A percentile compares a stretch with the other conserved stretches of the same genome.
These are phyloP conservation scores for Pseudococcus viburni DNA, from an alignment of 2,888 invertebrate genomes.

Conservation along the genomic window DNA sequence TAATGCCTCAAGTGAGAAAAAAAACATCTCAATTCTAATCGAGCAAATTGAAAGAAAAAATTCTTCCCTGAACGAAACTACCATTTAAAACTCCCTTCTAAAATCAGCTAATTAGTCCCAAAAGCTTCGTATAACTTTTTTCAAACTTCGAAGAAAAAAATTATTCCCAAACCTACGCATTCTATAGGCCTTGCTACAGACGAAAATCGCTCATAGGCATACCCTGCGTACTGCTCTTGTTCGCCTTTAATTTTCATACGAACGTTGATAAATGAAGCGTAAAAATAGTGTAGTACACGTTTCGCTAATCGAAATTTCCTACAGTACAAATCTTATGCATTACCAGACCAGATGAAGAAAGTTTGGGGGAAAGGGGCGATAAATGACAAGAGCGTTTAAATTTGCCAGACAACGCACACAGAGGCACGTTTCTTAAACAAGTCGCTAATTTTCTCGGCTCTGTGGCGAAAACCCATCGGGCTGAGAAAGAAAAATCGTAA, in stretches of 20 bases:
- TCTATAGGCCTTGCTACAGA: neutral
- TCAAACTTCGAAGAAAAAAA: neutral
- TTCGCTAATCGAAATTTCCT: constrained; percentile 47
- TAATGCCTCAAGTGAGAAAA: too few species aligned
- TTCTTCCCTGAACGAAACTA: neutral
- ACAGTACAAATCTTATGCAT: neutral
- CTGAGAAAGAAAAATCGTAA: constrained; percentile 9
- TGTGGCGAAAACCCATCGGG: neutral
- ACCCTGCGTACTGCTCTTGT: too few species aligned
- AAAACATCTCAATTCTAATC: neutral
- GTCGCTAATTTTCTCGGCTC: constrained; percentile 9
- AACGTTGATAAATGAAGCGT: constrained; percentile 46
- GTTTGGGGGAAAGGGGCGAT: neutral
- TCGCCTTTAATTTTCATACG: neutral
- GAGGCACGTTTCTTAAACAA: neutral
- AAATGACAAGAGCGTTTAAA: constrained; percentile 26
- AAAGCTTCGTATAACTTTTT: neutral
- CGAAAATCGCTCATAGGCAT: neutral
- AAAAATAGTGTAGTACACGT: neutral
- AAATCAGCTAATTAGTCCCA: neutral
- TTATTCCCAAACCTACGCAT: neutral
- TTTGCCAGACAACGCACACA: neutral
- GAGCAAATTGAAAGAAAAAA: neutral
- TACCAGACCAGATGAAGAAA: neutral
- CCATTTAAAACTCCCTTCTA: neutral